A percentile compares a stretch with the other conserved stretches of the same genome.
Conservation (phyloP, 2,888 invertebrate species). For the Drosophila prolongata region DNA sequence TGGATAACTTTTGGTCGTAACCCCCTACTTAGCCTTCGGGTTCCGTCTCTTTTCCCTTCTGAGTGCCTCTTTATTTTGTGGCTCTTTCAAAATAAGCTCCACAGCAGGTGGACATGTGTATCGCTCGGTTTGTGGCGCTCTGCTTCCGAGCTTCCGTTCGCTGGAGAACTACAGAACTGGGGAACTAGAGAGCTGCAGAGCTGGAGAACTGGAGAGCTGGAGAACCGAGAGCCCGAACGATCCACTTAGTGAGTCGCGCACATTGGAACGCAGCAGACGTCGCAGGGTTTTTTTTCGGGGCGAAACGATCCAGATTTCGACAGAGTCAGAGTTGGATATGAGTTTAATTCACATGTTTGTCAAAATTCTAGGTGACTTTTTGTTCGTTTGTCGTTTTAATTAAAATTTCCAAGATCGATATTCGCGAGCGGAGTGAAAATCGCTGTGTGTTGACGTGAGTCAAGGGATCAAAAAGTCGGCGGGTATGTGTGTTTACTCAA, state of each 20-base stretch:
- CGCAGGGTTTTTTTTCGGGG: slow-evolving; percentile 2
- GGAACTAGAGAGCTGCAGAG: neutral
- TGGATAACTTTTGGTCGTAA: neutral
- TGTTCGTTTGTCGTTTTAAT: neutral
- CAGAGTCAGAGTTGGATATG: slow-evolving; percentile 14
- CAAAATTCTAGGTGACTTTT: slow-evolving; percentile 19
- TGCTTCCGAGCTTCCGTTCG: slow-evolving; percentile 16
- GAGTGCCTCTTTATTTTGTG: neutral
- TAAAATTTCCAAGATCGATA: neutral
- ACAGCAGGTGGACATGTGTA: slow-evolving; percentile 24
- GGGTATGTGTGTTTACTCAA: slow-evolving; percentile 12
- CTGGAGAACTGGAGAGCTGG: neutral
- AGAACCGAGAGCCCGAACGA: slow-evolving; percentile 11
- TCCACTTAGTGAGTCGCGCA: slow-evolving; percentile 23
- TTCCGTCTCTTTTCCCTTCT: neutral
- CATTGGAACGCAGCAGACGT: slow-evolving; percentile 22
- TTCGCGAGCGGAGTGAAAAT: neutral
- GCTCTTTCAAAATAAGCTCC: slow-evolving; percentile 10
- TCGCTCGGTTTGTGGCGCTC: neutral
- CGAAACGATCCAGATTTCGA: slow-evolving; percentile 2
- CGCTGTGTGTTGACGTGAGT: neutral
- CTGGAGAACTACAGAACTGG: slow-evolving; percentile 8
- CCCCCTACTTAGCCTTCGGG: neutral
- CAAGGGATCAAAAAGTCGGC: too few relatives aligned
- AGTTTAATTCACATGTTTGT: slow-evolving; percentile 15